Conservation (phyloP, 1,140 invertebrate genomes). For the Stegodyphus dumicola region DNA sequence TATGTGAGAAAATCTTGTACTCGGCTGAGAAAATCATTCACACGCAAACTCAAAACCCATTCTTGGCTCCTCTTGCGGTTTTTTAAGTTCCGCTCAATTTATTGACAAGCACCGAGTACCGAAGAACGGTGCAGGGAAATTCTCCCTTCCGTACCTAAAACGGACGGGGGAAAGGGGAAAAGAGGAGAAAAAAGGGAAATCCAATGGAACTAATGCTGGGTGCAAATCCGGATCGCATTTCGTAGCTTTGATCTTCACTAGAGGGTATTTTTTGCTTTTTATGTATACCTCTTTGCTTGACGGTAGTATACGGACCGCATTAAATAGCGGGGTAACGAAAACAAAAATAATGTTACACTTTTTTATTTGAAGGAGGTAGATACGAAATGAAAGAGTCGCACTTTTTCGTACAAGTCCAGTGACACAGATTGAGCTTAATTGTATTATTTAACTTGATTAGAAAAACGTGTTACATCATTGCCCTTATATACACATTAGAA, state of each 20-base stretch:
- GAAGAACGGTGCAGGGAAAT: neutral
- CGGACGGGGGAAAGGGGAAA: neutral
- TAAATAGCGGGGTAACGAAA: neutral
- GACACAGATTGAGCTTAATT: too few relatives aligned
- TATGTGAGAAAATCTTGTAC: too few relatives aligned
- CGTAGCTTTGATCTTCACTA: conserved; percentile 15
- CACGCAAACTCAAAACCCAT: neutral
- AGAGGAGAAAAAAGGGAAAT: conserved; percentile 17
- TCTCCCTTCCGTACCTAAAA: neutral
- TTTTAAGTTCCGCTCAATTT: conserved; percentile 35
- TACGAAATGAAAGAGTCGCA: neutral
- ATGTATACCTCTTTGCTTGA: neutral
- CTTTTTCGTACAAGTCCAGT: too few relatives aligned
- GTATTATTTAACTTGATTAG: too few relatives aligned
- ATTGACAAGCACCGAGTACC: conserved; percentile 37
- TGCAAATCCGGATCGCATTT: conserved; percentile 7
- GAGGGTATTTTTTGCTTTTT: neutral
- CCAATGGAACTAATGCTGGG: conserved; percentile 37
- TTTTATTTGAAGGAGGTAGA: neutral
- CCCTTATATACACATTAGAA: too few relatives aligned
- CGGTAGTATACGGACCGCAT: conserved; percentile 23
- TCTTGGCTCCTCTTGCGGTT: conserved; percentile 11
- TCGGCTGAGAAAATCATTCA: too few relatives aligned
- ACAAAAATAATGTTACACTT: neutral
- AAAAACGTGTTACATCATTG: too few relatives aligned